Conservation (phyloP, 2,888 invertebrate genomes). For the Phalera bucephala region DNA sequence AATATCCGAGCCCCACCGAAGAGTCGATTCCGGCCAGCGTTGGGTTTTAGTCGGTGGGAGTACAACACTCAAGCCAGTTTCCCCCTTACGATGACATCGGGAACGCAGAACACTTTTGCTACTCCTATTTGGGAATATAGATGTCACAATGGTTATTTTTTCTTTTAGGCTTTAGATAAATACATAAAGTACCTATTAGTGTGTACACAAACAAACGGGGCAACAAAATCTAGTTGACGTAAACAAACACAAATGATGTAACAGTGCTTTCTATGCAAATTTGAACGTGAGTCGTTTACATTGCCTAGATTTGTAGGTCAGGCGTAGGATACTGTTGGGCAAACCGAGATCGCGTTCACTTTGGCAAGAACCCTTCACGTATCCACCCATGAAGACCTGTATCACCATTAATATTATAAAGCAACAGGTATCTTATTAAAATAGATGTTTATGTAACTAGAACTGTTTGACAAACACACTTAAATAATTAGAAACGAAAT, state of each 20-base stretch:
- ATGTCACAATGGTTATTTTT: no score
- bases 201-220: no score
- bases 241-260: not conserved
- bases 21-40: no score
- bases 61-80: no score
- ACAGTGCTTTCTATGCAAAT: slow-evolving; percentile 1
- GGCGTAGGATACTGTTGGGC: not conserved
- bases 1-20: no score
- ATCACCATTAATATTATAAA: not conserved
- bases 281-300: not conserved
- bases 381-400: not conserved
- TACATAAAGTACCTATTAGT: no score
- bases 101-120: no score
- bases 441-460: not conserved
- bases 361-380: not conserved
- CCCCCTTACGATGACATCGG: no score
- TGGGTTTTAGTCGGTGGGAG: no score
- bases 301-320: not conserved
- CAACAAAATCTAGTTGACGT: no score
- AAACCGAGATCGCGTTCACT: not conserved
- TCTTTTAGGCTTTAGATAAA: no score
- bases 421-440: not conserved
- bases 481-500: not conserved
- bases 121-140: no score
- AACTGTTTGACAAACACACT: not conserved